Base-by-base conservation (phyloP, 1,140 invertebrate genomes). In the Drosophila sechellia region DNA sequence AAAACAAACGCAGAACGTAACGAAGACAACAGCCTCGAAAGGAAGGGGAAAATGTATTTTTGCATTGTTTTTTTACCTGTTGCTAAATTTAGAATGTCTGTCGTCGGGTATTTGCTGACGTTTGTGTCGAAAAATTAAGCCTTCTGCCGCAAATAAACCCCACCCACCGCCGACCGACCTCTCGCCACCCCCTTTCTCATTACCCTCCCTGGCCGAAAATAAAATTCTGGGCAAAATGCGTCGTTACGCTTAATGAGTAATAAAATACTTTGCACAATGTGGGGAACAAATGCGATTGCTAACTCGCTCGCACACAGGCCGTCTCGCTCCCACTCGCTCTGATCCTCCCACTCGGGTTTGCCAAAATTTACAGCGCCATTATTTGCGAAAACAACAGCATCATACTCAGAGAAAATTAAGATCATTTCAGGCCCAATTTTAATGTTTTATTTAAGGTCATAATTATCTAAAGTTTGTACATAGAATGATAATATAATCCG, bases 161-260 rank as follows among this genome's bases (percentile, higher is more conserved):
- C 55, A 59, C 57, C 70, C 60, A 35, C 42, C 40, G 43, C 42
- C 34, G 17, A 17, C 27, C 40, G 15, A 43, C 42, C 42, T 10
- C 42, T 20, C 42, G 17, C 15, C 40, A 17, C 40, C 42, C 57
- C 35, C 35, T 34, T 25, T 39, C 59, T 48, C 34, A 46, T 40
- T 63, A 20, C 57, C 22, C 46, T 17, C 15, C 37, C 63, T 35
- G 31, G 34, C 77, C 58, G 27, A 56, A 40, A 77, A 59, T 69
- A 60, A 81, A 64, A 66, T 65, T 87, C 75, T 75, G 61, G 49
- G 73, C 73, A 80, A 89, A 89, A 89, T 89, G 79, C 85, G 84
- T 89, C 69, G 85, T 89, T 89, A 89, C 85, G 84, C 42, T 78
- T 89, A 89, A 89, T 89, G 84, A 89, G 84, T 90, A 89, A 89